Conservation (phyloP, 2,797 vertebrate genomes). For the Lagocephalus sceleratus region DNA sequence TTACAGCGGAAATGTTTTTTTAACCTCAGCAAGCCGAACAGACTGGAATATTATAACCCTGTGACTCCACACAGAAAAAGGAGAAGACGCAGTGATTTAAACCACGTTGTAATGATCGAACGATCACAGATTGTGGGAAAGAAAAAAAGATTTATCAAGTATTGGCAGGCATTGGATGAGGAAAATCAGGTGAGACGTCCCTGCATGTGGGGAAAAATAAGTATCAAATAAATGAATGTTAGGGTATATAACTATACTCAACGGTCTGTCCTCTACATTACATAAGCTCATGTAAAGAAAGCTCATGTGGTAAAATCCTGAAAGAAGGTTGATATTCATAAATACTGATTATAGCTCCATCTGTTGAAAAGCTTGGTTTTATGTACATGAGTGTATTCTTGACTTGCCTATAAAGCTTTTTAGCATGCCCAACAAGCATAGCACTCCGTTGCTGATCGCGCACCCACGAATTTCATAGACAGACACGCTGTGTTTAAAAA, state of each 20-base stretch:
- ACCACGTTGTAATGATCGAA: too few relatives aligned
- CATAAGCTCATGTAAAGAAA: not conserved
- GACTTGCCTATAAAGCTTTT: constrained; percentile 22
- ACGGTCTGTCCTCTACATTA: too few relatives aligned
- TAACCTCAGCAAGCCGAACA: constrained; percentile 65
- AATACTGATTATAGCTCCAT: constrained; percentile 4
- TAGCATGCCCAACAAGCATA: not conserved
- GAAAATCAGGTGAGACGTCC: constrained; percentile 19
- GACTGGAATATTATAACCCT: constrained; percentile 49
- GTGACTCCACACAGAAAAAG: constrained; percentile 36
- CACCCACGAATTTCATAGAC: constrained; percentile 50
- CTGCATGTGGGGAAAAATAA: not conserved
- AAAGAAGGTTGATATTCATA: constrained; percentile 6
- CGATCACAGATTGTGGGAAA: too few relatives aligned
- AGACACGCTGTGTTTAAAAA: constrained; percentile 34
- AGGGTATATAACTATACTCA: too few relatives aligned
- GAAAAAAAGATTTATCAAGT: constrained; percentile 59
- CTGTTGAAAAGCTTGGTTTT: constrained; percentile 4
- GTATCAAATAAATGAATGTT: too few relatives aligned
- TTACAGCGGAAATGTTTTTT: constrained; percentile 71
- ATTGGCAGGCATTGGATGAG: constrained; percentile 70
- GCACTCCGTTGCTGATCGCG: constrained; percentile 25
- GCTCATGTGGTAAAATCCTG: not conserved
- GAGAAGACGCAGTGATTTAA: too few relatives aligned
- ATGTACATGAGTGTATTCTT: constrained; percentile 4